Base-by-base conservation (phyloP, 2,797 vertebrate species). In the Brotula barbata region DNA sequence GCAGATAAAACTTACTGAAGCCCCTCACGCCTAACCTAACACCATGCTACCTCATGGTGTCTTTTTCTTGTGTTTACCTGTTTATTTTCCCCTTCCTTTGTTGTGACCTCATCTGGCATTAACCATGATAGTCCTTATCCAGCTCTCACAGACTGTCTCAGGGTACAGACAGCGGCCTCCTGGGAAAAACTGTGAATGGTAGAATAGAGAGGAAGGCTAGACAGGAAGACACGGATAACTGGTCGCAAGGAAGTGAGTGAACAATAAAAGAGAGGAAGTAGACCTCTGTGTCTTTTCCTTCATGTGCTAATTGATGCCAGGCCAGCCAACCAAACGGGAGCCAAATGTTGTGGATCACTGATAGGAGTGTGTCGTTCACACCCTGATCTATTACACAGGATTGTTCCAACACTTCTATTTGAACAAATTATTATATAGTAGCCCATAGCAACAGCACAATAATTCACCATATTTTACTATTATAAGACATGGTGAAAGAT, bases 261-360 rank as follows among this genome's bases (percentile, higher is more conserved):
- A 15, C 49, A 41, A 11, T 49, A 58, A 44, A 6, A 47, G 33
- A 43, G 41, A 57, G 45, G 36, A 71, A 67, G 42, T 40, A 34
- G 16, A 51, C 12, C 12, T 15, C 9, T 46, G 47, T 22, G 19
- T 5, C 11, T 0, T 44, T 64, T 60, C 19, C 14, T 40, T 42
- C 20, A 13, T 20, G 44, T 43, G 20, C 31, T 49, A 20, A 52
- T n/a, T 50, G 0, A 53, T 40, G 36, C 45, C 22, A 39, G 11
- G 12, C 9, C 12, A 15, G 11, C 40, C 33, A 31, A 15, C 55
- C 34, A 14, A 11, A 36, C 7, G 31, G 37, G 58, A 67, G 21
- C 21, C 7, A 39, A 51, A 25, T 20, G 11, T 4, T 36, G 9
- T 7, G 6, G 5, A 9, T 37, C 34, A 25, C 23, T 46, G 17